These are phyloP conservation scores for Telenomus remus DNA, from an alignment of 1,140 invertebrate species.

Conservation along the genomic window DNA sequence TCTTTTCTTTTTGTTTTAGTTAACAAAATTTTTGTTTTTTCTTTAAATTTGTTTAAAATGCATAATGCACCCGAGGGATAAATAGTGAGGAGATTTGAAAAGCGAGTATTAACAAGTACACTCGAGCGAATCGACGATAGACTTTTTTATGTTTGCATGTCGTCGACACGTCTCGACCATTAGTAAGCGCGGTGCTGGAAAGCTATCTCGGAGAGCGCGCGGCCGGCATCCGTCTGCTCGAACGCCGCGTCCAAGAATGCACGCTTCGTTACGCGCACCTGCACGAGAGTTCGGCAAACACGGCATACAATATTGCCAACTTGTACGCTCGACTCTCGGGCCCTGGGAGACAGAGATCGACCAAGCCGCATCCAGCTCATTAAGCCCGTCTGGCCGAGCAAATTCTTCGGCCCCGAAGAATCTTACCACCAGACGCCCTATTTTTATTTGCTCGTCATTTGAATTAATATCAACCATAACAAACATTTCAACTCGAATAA, in stretches of 20 bases:
- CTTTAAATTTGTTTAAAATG: not conserved
- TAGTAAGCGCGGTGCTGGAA: conserved; percentile 46
- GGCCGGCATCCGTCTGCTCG: conserved; percentile 33
- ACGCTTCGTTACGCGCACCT: conserved; percentile 53
- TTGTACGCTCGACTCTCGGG: conserved; percentile 38
- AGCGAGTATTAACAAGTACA: conserved; percentile 34
- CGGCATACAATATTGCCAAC: conserved; percentile 54
- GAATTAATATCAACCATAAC: no score
- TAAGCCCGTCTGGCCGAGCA: conserved; percentile 50
- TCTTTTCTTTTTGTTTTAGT: no score
- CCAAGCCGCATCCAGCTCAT: conserved; percentile 34
- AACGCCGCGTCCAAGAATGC: conserved; percentile 40
- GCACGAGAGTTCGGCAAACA: conserved; percentile 63
- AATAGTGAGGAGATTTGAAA: conserved; percentile 16
- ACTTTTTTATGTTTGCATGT: conserved; percentile 43
- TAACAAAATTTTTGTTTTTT: no score
- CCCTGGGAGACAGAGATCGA: conserved; percentile 11
- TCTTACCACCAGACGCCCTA: conserved; percentile 47
- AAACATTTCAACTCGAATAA: no score
- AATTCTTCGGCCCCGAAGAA: conserved; percentile 52
- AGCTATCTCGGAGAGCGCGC: conserved; percentile 10
- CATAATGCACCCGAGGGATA: conserved; percentile 15
- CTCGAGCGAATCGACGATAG: conserved; percentile 26
- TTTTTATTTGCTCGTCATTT: conserved; percentile 41
- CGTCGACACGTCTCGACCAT: conserved; percentile 54